Base-by-base conservation (phyloP, 2,113 vertebrate genomes). In the Ammospiza nelsoni region DNA sequence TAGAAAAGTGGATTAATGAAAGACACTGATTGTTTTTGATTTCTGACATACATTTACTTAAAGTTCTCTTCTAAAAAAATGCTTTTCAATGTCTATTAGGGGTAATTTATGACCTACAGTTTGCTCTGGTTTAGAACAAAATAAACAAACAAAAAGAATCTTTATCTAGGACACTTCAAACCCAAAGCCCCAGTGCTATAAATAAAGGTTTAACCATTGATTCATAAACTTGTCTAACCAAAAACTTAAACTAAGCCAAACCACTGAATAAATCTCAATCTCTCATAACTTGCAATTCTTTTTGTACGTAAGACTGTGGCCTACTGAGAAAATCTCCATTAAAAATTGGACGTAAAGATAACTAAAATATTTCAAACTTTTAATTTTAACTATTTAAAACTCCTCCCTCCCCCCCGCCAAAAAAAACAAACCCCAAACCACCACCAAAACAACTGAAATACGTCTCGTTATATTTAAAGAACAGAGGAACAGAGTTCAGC, bases 1-100 rank as follows among this genome's bases (percentile, higher is more conserved):
- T 78, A 75, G 29, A 59, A 93, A 94, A 84, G 55, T 63, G 24
- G 33, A 84, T 81, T 94, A 84, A 81, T 68, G 57, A 84, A 85
- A 84, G 15, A 12, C 21, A 74, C 4, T 31, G 17, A 62, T 66
- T 69, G 18, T 12, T 67, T 81, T 81, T 91, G 16, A 66, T 93
- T 93, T 88, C 79, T 93, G 35, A 59, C 43, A 49, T 19, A 22
- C 2, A 66, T 51, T 84, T 88, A 12, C 71, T 76, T 35, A 43
- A 92, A 63, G 3, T 51, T 58, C 7, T 59, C 4, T 25, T 86
- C 23, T 58, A 88, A 77, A 61, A 61, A 37, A 51, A 44, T 44
- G 15, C 1, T 66, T 20, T 77, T 71, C 33, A 21, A 2, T 54
- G 7, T 44, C 15, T 82, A 19, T 57, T 84, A 89, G 44, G 51